phyloP scores from a whole-genome alignment of 2,888 invertebrate genomes.

The Nasonia oneida region DNA sequence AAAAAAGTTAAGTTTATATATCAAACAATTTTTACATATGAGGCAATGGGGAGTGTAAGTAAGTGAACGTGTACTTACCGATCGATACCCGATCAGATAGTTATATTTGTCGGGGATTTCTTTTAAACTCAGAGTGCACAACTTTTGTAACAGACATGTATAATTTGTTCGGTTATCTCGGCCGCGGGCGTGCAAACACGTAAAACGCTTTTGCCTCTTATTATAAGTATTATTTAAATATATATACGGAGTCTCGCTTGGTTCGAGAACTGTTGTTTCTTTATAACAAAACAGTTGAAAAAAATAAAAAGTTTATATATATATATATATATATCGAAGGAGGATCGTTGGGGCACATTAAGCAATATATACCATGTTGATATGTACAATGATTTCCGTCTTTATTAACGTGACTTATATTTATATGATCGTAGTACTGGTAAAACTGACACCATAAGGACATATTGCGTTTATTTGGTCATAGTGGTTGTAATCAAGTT shows the following conservation, averaged over 20 bases:
- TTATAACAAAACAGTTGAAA: constrained; percentile 3
- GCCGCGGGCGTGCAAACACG: constrained; percentile 30
- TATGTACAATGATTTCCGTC: constrained; percentile 63
- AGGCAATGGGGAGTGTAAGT: constrained; percentile 53
- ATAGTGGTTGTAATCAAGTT: constrained; percentile 68
- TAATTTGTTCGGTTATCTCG: neutral
- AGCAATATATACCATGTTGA: constrained; percentile 62
- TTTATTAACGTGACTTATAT: constrained; percentile 63
- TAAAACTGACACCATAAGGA: constrained; percentile 63
- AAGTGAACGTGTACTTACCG: constrained; percentile 63
- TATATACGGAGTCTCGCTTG: neutral
- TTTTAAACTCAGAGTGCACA: constrained; percentile 12
- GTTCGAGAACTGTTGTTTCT: neutral
- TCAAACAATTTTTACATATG: constrained; percentile 31
- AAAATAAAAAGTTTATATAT: constrained; percentile 13
- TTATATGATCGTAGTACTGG: constrained; percentile 59
- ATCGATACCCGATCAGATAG: constrained; percentile 59
- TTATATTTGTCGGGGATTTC: constrained; percentile 41
- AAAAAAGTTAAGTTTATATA: constrained; percentile 14
- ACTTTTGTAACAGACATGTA: constrained; percentile 19
- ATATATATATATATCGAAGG: constrained; percentile 16
- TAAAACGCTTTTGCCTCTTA: neutral
- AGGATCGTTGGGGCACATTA: constrained; percentile 51
- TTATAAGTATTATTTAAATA: neutral
- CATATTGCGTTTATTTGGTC: constrained; percentile 63